Evolutionary conservation across 2,797 vertebrate species (phyloP).

Genomic region (Labroides dimidiatus): DNA sequence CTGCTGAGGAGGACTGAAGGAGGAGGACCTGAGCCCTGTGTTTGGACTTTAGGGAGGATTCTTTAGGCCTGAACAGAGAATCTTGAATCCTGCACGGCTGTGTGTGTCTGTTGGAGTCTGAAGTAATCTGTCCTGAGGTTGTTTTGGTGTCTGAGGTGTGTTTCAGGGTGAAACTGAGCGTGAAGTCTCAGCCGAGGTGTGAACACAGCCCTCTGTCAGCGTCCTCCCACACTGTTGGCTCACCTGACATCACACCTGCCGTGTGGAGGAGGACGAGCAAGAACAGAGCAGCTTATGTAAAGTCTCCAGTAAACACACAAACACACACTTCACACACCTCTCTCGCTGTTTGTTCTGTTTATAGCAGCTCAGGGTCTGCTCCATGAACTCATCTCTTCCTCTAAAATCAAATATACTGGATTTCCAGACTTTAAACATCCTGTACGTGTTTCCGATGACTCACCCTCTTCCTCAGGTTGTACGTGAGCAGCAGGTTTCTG

Average conservation of each 20-base stretch:
- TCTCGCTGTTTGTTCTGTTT: neutral
- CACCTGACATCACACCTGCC: slow-evolving; percentile 19
- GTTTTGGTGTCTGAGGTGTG: neutral
- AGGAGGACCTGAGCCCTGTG: too few species aligned
- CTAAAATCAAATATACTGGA: too few species aligned
- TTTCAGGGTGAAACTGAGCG: neutral
- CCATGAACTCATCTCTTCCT: too few species aligned
- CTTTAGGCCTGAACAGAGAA: too few species aligned
- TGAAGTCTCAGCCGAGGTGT: slow-evolving; percentile 5
- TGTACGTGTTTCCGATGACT: slow-evolving; percentile 32
- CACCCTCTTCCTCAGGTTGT: slow-evolving; percentile 96
- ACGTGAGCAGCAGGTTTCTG: slow-evolving; percentile 93
- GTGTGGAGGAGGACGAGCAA: neutral
- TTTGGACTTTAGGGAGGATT: too few species aligned
- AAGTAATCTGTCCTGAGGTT: too few species aligned
- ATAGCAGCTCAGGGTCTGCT: too few species aligned
- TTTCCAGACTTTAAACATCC: too few species aligned
- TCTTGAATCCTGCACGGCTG: too few species aligned
- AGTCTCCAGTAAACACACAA: neutral
- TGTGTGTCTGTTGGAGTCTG: too few species aligned
- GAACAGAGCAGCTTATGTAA: slow-evolving; percentile 36
- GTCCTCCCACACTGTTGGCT: slow-evolving; percentile 27
- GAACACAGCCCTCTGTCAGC: slow-evolving; percentile 25
- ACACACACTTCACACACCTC: too few species aligned
- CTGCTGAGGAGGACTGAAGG: too few species aligned